These are phyloP conservation scores for Masnerella sp. DNA, from an alignment of 2,888 invertebrate species.

Conservation along the genomic window DNA sequence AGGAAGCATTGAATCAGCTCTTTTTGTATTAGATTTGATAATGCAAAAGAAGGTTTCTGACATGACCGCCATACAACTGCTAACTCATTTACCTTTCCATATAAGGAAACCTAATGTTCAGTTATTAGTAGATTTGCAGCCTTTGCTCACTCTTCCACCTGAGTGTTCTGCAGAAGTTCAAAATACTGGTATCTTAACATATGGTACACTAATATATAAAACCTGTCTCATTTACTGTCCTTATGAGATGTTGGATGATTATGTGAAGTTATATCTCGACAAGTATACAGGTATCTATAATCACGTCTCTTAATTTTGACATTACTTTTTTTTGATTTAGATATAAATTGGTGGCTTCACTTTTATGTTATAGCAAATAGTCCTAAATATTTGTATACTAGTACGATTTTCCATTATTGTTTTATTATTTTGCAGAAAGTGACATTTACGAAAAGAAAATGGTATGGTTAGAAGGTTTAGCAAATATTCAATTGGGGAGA, in stretches of 20 bases:
- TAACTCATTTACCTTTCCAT: constrained; percentile 85
- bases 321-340: no score
- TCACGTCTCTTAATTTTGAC: not conserved
- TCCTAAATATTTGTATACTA: not conserved
- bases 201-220: constrained; percentile 84
- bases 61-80: constrained; percentile 82
- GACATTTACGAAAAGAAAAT: constrained; percentile 84
- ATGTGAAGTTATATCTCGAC: constrained; percentile 85
- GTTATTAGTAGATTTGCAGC: constrained; percentile 81
- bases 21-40: constrained; percentile 83
- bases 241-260: constrained; percentile 84
- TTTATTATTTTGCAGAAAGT: constrained; percentile 78
- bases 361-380: no score
- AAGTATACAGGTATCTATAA: constrained; percentile 83
- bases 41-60: constrained; percentile 82
- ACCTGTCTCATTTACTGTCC: constrained; percentile 80
- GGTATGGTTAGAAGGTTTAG: constrained; percentile 85
- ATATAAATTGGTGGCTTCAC: no score
- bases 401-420: constrained; percentile 1
- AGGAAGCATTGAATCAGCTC: constrained; percentile 83
- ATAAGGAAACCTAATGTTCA: constrained; percentile 80
- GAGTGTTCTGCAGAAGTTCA: constrained; percentile 79
- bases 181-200: constrained; percentile 84
- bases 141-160: constrained; percentile 77
- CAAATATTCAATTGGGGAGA: constrained; percentile 82